A percentile compares a stretch with the other conserved stretches of the same genome.
Conservation (phyloP, 1,140 invertebrate species). For the Scaptomyza montana region DNA sequence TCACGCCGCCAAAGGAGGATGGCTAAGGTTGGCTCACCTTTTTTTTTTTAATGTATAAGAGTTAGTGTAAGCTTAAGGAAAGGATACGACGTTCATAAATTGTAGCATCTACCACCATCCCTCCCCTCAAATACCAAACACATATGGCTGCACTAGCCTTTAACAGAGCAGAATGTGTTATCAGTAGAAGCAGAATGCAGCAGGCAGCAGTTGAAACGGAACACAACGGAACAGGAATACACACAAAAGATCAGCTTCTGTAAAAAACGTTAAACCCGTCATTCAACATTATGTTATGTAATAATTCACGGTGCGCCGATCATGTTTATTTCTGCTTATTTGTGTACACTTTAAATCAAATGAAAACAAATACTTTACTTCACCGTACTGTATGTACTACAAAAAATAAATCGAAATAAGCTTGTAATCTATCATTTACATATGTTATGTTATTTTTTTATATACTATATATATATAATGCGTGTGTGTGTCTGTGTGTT, state of each 20-base stretch:
- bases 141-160: slow-evolving; percentile 11
- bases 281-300: slow-evolving; percentile 25
- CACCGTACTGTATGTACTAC: background rate
- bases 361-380: background rate
- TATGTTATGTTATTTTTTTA: background rate
- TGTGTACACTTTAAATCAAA: slow-evolving; percentile 13
- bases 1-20: slow-evolving; percentile 94
- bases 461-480: slow-evolving; percentile 1
- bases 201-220: background rate
- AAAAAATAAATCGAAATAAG: slow-evolving; percentile 10
- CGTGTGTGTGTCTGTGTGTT: background rate
- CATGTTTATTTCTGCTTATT: slow-evolving; percentile 2
- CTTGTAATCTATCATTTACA: slow-evolving; percentile 1
- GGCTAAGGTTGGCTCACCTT: slow-evolving; percentile 87
- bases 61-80: slow-evolving; percentile 13
- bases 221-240: background rate
- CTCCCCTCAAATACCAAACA: slow-evolving; percentile 9
- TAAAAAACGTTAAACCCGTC: slow-evolving; percentile 14
- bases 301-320: slow-evolving; percentile 21
- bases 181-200: background rate
- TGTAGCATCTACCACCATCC: background rate
- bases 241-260: background rate
- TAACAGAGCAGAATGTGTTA: background rate
- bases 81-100: slow-evolving; percentile 17
- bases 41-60: background rate